Conservation (phyloP, 2,797 vertebrate genomes). For the Phataginus tricuspis region DNA sequence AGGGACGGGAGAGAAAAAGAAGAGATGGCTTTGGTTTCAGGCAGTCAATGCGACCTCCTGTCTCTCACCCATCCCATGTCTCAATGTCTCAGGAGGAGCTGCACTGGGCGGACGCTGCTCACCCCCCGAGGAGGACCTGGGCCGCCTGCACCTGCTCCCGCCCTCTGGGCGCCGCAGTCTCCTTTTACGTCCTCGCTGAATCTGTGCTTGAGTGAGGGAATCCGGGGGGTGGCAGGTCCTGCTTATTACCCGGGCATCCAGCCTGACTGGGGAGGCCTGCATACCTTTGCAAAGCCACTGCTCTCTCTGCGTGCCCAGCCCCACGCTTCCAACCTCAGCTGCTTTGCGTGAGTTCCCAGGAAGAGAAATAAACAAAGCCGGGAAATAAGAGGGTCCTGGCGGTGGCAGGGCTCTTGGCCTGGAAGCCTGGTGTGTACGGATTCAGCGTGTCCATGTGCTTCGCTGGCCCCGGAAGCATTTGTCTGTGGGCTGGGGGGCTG, state of each 20-base stretch:
- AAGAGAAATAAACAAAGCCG: conserved; percentile 50
- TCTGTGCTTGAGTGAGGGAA: neutral
- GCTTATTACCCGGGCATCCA: neutral
- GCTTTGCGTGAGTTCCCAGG: neutral
- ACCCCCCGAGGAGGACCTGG: neutral
- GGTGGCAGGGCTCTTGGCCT: neutral
- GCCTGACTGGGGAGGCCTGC: accelerated
- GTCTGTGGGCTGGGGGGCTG: neutral
- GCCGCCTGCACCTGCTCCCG: neutral
- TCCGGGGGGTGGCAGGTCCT: accelerated
- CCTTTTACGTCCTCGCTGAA: too few relatives aligned
- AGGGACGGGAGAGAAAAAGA: neutral
- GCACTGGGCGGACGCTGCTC: accelerated
- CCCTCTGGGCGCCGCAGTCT: neutral
- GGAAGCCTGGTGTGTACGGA: too few relatives aligned
- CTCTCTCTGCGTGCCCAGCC: neutral
- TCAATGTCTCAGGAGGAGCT: neutral
- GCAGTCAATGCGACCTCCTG: neutral
- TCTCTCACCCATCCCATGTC: neutral
- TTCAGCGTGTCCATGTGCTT: neutral
- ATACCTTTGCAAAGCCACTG: neutral
- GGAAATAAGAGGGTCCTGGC: neutral
- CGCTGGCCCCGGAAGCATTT: neutral
- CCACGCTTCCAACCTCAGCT: too few relatives aligned
- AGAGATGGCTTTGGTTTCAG: neutral